Evolutionary conservation across 2,888 invertebrate genomes (phyloP), one percentile per base, ranked within the genome.

Genomic region (Teinopalpus imperialis): DNA sequence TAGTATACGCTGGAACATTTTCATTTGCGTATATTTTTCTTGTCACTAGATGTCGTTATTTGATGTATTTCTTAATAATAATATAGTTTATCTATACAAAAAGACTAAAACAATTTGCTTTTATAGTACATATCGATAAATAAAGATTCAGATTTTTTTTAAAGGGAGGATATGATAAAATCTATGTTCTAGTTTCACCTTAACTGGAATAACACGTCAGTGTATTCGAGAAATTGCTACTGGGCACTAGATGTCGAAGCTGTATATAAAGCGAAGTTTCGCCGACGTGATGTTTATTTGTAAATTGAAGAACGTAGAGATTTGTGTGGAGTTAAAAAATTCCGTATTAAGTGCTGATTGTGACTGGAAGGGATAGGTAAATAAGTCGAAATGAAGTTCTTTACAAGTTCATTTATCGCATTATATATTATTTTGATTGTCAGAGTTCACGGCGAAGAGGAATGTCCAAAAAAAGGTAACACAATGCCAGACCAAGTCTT

Each of bases 401-500:
- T 24, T 7, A n/a, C 1, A 3, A 14, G 3, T 47, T 18, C 16
- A 26, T 14, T 36, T 7, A 5, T 42, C 1, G 30, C 8, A 6
- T 20, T 46, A 2, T 23, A 18, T 2, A 16, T 24, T 3, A 8
- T 41, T 23, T n/a, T 34, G 3, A 8, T 7, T 2, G 10, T 10
- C 4, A 26, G 29, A 12, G 40, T 46, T 12, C 14, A 30, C 9
- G 18, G 41, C 3, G 36, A 35, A 7, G 36, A 41, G 14, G 30
- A 47, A 36, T 47, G 46, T 10, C 4, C 21, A 2, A 23, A 47
- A n/a, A 41, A 42, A 20, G 20, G 13, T 16, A 42, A 24, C 36
- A 61, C 58, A n/a, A 62, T 80, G 2, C 39, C 61, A 7, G 74
- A 79, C 39, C 80, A 81, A 51, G 63, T 73, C 10, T 81, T 81